Base-by-base conservation (phyloP, 2,888 invertebrate genomes). In the Tachina grossa region DNA sequence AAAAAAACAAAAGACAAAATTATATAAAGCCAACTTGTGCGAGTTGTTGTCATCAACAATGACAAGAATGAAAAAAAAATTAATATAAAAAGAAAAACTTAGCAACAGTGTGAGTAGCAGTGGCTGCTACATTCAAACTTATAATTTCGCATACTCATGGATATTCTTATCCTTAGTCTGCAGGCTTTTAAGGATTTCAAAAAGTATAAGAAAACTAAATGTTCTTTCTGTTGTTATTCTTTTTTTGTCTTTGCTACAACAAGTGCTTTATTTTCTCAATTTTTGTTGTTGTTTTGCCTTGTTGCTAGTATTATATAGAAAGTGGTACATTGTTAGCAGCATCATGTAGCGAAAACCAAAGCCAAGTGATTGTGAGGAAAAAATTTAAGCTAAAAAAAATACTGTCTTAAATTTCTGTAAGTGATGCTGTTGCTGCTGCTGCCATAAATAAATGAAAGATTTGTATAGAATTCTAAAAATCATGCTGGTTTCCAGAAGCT, bases 181-280 rank as follows among this genome's bases (percentile, higher is more conserved):
- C 83, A 85, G 83, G 79, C 83, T 83, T 85, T 85, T 71, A 76
- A 79, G 65, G 55, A 80, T 66, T 71, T 59, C n/a, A 63, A 75
- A 76, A 63, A 61, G 49, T 19, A 39, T 63, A 63, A 19, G 10
- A 57, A 53, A 63, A 45, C 43, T 51, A 51, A 69, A 69, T 31
- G 51, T 43, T 79, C 16, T 61, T 65, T 43, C n/a, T 80, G 51
- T 65, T 76, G 45, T 57, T 69, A 16, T 39, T 19, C 11, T 13
- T 51, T 59, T 16, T 11, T 59, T 61, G 31, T 31, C 31, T 22
- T 39, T 47, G 31, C 31, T 16, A 16, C n/a, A 4, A n/a, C 53
- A 75, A 68, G n/a, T 51, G 61, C 22, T 82, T 63, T 39, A 57
- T 22, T 63, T 76, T 45, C 22, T 51, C 39, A 53, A 39, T 51